A percentile compares a stretch with the other conserved stretches of the same genome.
Evolutionary conservation across 2,888 invertebrate genomes (phyloP).

Genomic region (Anthrax anthrax): DNA sequence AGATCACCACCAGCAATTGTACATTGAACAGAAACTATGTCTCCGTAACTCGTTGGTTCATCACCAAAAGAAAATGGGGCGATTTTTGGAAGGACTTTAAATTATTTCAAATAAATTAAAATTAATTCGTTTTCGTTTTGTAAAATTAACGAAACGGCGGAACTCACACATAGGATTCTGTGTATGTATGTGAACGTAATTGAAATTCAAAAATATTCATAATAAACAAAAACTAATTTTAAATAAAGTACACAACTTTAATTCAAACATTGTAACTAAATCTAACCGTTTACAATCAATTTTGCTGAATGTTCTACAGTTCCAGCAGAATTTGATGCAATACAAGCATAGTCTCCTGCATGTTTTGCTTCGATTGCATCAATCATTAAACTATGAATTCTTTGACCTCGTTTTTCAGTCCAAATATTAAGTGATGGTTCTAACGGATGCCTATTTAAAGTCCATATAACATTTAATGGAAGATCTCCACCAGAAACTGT

Average conservation of each 20-base stretch:
- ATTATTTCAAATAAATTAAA: neutral
- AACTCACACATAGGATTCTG: too few relatives aligned
- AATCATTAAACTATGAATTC: constrained; percentile 45
- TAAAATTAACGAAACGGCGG: neutral
- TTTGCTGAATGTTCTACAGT: constrained; percentile 50
- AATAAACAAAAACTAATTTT: too few relatives aligned
- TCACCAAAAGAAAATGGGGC: constrained; percentile 63
- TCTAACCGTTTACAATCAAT: constrained; percentile 60
- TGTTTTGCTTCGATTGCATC: constrained; percentile 52
- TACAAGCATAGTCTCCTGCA: constrained; percentile 61
- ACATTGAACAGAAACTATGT: constrained; percentile 39
- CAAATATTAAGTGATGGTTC: constrained; percentile 27
- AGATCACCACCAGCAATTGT: constrained; percentile 41
- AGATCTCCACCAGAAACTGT: constrained; percentile 62
- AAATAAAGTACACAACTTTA: too few relatives aligned
- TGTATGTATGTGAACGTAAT: too few relatives aligned
- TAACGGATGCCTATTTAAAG: constrained; percentile 41
- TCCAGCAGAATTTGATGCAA: constrained; percentile 60
- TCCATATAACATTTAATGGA: constrained; percentile 64
- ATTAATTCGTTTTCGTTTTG: too few relatives aligned
- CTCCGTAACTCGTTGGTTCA: constrained; percentile 53
- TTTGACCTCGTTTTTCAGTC: constrained; percentile 34
- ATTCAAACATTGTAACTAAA: too few relatives aligned
- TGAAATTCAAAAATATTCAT: too few relatives aligned
- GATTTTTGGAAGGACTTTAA: constrained; percentile 57